Conservation (phyloP, 2,113 vertebrate genomes). For the Fulmarus glacialis region DNA sequence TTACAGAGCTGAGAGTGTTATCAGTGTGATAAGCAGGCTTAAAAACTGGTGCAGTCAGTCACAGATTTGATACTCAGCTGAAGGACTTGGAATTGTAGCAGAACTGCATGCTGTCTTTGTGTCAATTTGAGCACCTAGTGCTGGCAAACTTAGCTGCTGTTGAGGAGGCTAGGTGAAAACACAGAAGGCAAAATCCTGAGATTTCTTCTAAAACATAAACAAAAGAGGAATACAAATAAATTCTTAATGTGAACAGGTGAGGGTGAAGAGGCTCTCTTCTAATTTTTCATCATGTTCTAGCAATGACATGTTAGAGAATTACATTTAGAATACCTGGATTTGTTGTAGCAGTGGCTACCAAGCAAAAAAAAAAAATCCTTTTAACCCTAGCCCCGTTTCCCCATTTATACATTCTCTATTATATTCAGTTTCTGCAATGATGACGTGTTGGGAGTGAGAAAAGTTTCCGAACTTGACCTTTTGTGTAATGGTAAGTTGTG, state of each 20-base stretch:
- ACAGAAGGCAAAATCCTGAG: slow-evolving; percentile 89
- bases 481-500: background rate
- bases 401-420: background rate
- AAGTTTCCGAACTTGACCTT: background rate
- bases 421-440: background rate
- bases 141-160: slow-evolving; percentile 88
- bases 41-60: background rate
- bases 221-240: slow-evolving; percentile 80
- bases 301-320: background rate
- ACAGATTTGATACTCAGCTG: slow-evolving; percentile 79
- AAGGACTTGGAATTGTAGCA: slow-evolving; percentile 88
- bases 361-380: no score
- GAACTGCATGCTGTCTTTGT: slow-evolving; percentile 83
- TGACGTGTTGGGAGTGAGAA: background rate
- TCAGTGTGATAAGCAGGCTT: background rate
- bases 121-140: slow-evolving; percentile 87
- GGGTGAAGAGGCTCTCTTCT: background rate
- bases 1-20: background rate
- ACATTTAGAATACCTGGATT: background rate
- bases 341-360: background rate
- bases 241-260: slow-evolving; percentile 32
- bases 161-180: slow-evolving; percentile 88
- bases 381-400: background rate
- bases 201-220: slow-evolving; percentile 85
- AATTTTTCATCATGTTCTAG: background rate